Conservation (phyloP, 2,113 vertebrate species). For the Eurypyga helias region DNA sequence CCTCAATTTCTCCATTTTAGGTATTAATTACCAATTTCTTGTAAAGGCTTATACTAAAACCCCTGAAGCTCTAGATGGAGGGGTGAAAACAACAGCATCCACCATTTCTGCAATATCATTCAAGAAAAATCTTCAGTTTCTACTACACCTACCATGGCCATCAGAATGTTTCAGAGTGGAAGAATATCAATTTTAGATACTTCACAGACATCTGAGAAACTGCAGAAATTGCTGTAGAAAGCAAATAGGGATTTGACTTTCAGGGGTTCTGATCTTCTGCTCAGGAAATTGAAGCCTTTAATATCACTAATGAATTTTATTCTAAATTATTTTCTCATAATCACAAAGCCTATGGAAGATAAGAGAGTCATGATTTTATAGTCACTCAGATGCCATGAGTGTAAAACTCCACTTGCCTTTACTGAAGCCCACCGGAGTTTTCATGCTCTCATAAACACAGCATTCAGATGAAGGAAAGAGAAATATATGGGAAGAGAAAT, state of each 20-base stretch:
- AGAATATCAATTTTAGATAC: neutral
- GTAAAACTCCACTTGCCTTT: neutral
- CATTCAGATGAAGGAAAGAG: neutral
- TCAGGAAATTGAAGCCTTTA: neutral
- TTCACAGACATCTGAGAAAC: neutral
- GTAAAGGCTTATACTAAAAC: neutral
- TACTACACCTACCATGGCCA: neutral
- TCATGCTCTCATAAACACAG: neutral
- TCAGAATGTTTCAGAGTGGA: neutral
- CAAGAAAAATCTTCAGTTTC: neutral
- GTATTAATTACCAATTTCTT: neutral
- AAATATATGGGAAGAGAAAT: neutral
- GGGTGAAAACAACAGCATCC: neutral
- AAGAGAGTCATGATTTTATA: neutral
- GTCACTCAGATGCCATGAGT: neutral
- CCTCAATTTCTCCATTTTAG: neutral
- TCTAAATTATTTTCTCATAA: neutral
- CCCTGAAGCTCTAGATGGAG: accelerated
- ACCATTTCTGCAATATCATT: neutral
- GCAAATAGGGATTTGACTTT: neutral
- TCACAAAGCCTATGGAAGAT: accelerated
- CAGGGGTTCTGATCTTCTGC: neutral
- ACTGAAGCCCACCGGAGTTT: neutral
- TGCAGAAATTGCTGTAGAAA: neutral
- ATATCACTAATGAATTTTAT: neutral